Percentiles rank a stretch among this genome's conserved stretches.
Conservation (phyloP, 2,797 vertebrate genomes). For the Threskiornis aethiopicus region DNA sequence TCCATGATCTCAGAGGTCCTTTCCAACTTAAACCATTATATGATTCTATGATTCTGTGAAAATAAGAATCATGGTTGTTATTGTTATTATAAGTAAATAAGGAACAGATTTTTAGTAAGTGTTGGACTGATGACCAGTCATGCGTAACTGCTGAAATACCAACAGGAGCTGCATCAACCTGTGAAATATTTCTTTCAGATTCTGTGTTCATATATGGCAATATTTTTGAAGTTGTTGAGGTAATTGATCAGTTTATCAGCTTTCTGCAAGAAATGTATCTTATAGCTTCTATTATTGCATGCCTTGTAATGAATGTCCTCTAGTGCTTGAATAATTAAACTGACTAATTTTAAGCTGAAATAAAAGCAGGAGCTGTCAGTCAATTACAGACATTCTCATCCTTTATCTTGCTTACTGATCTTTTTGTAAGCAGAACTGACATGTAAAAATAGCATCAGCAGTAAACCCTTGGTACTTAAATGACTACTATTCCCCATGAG, state of each 20-base stretch:
- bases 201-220: not conserved
- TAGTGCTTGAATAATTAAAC: slow-evolving; percentile 8
- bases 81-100: not conserved
- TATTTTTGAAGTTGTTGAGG: not conserved
- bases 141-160: not conserved
- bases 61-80: not conserved
- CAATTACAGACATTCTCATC: not conserved
- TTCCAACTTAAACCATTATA: too few species aligned
- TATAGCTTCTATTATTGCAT: not conserved
- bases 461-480: slow-evolving; percentile 51
- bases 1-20: too few species aligned
- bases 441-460: slow-evolving; percentile 51
- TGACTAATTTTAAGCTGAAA: slow-evolving; percentile 38
- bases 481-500: slow-evolving; percentile 47
- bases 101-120: not conserved
- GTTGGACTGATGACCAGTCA: not conserved
- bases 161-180: not conserved
- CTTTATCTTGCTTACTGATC: slow-evolving; percentile 39
- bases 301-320: not conserved
- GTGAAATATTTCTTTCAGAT: not conserved
- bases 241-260: not conserved
- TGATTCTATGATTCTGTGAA: too few species aligned
- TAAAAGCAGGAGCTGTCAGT: not conserved
- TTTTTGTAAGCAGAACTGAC: slow-evolving; percentile 47
- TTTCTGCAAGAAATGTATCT: not conserved